These are phyloP conservation scores for Hydropotes inermis DNA, from an alignment of 2,113 vertebrate genomes.

Conservation along the genomic window DNA sequence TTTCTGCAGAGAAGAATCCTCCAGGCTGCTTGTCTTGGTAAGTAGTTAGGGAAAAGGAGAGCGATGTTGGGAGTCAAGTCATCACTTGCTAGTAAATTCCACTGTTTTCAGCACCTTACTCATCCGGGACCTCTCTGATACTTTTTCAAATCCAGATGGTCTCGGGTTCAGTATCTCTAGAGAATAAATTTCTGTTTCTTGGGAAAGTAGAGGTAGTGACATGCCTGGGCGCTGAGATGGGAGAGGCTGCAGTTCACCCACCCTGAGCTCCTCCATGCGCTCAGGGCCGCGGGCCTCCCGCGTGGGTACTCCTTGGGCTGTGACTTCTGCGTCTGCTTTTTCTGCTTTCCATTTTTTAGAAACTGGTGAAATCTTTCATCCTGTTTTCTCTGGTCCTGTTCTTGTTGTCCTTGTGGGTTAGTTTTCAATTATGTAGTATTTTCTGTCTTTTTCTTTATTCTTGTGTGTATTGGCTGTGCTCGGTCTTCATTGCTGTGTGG, in stretches of 20 bases:
- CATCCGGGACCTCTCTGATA: not conserved
- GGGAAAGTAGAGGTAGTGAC: not conserved
- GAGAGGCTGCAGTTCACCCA: not conserved
- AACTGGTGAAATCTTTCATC: not conserved
- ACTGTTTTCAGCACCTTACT: not conserved
- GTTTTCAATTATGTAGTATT: not conserved
- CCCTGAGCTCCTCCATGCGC: not conserved
- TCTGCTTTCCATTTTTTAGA: not conserved
- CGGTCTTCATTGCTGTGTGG: not conserved
- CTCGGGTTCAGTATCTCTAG: not conserved
- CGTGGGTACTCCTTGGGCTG: not conserved
- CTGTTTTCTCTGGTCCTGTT: not conserved
- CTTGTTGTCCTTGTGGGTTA: not conserved
- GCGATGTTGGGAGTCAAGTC: not conserved
- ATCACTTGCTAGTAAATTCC: not conserved
- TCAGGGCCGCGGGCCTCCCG: too few species aligned
- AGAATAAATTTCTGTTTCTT: not conserved
- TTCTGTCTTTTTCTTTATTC: not conserved
- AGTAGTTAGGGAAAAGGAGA: not conserved
- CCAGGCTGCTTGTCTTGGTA: not conserved
- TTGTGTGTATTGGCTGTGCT: fast-evolving
- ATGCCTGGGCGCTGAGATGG: too few species aligned
- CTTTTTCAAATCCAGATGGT: not conserved
- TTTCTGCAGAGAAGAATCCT: not conserved
- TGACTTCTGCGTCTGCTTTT: not conserved